Percentiles rank a stretch among this genome's conserved stretches.
Evolutionary conservation across 23 tunicate species (phyloP).

Genomic region (Trididemnum clinides): DNA sequence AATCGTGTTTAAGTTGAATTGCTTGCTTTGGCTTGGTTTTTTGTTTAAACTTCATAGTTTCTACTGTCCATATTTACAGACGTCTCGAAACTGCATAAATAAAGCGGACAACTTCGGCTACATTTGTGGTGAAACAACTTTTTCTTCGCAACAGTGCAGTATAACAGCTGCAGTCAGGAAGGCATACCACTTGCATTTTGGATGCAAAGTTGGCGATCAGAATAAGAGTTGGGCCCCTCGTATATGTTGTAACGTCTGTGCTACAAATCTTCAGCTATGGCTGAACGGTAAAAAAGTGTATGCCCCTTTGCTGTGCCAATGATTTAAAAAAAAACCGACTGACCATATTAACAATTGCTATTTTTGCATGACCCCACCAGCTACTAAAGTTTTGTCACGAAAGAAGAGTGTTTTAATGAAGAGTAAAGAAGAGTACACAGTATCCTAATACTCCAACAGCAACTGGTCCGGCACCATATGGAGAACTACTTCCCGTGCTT

Average conservation of each 20-base stretch:
- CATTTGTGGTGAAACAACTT: background rate
- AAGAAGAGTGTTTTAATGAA: background rate
- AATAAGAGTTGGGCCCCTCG: background rate
- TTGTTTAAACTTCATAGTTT: background rate
- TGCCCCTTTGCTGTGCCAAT: background rate
- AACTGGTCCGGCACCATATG: background rate
- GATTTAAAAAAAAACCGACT: background rate
- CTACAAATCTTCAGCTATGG: background rate
- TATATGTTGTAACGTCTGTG: background rate
- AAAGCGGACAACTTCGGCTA: too few species aligned
- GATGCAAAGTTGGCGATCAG: background rate
- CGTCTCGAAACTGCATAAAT: background rate
- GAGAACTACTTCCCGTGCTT: background rate
- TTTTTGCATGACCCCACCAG: too few species aligned
- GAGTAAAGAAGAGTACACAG: background rate
- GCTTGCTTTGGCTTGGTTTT: background rate
- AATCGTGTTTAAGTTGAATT: background rate
- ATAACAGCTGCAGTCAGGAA: background rate
- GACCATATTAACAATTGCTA: background rate
- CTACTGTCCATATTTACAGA: background rate
- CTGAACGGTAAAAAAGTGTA: background rate
- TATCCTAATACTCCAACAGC: background rate
- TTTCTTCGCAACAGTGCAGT: background rate
- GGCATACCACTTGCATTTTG: too few species aligned
- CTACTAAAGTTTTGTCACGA: background rate